phyloP scores from a whole-genome alignment of 2,113 vertebrate species.

The Lophotis ruficrista region DNA sequence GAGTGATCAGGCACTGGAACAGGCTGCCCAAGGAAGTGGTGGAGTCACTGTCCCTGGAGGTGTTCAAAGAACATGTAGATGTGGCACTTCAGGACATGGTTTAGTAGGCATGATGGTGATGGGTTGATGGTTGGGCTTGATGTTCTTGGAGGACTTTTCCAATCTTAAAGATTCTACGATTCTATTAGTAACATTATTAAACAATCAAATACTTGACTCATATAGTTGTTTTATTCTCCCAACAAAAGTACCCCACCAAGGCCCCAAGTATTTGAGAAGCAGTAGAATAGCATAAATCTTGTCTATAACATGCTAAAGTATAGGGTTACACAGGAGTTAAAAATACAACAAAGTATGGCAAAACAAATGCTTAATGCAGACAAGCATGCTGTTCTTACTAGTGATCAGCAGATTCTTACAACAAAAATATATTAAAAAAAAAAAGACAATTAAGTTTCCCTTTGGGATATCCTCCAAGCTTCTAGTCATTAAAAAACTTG shows the following conservation, averaged over 20 bases:
- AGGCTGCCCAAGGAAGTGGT: too few species aligned
- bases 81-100: too few species aligned
- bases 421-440: background rate
- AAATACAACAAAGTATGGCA: background rate
- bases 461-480: background rate
- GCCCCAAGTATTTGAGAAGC: background rate
- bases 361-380: background rate
- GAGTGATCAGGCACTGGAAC: too few species aligned
- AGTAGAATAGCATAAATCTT: background rate
- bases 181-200: background rate
- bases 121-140: too few species aligned
- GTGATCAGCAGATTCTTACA: background rate
- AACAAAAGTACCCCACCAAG: background rate
- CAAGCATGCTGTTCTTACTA: background rate
- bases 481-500: background rate
- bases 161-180: too few species aligned
- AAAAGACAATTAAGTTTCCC: background rate
- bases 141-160: too few species aligned
- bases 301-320: background rate
- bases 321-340: background rate
- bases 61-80: too few species aligned
- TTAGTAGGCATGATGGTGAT: too few species aligned
- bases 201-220: background rate
- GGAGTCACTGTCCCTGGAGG: too few species aligned
- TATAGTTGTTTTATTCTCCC: background rate